These are phyloP conservation scores for Ceuthmochares aereus DNA, from an alignment of 2,113 vertebrate genomes.

Conservation along the genomic window DNA sequence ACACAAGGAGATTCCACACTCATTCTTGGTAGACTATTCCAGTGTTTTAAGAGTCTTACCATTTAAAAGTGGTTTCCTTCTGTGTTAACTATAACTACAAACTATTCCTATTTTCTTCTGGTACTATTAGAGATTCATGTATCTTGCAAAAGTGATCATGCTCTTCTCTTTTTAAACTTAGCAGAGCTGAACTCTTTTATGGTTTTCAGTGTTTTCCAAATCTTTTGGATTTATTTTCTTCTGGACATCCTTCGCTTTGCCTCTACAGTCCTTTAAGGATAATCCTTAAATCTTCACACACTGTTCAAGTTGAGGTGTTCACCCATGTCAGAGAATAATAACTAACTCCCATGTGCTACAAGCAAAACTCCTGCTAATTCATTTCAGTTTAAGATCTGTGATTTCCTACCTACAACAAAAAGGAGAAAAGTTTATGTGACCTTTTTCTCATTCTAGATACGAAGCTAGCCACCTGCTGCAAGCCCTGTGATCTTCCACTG, in stretches of 20 bases:
- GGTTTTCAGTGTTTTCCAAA: not conserved
- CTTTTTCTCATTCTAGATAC: not conserved
- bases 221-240: not conserved
- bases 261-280: not conserved
- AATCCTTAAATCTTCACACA: not conserved
- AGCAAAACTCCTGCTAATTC: not conserved
- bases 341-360: not conserved
- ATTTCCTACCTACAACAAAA: not conserved
- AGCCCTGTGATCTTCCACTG: not conserved
- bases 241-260: not conserved
- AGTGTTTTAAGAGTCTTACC: not conserved
- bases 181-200: not conserved
- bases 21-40: not conserved
- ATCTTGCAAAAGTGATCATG: not conserved
- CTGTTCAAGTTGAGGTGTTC: not conserved
- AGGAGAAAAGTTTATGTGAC: not conserved
- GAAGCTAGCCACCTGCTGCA: not conserved
- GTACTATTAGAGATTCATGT: not conserved
- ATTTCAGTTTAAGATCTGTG: not conserved
- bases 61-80: not conserved
- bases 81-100: not conserved
- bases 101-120: not conserved
- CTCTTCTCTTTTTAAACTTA: not conserved
- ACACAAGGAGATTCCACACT: not conserved
- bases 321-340: not conserved